Conservation (phyloP, 2,113 vertebrate genomes). For the Desmodus rotundus region DNA sequence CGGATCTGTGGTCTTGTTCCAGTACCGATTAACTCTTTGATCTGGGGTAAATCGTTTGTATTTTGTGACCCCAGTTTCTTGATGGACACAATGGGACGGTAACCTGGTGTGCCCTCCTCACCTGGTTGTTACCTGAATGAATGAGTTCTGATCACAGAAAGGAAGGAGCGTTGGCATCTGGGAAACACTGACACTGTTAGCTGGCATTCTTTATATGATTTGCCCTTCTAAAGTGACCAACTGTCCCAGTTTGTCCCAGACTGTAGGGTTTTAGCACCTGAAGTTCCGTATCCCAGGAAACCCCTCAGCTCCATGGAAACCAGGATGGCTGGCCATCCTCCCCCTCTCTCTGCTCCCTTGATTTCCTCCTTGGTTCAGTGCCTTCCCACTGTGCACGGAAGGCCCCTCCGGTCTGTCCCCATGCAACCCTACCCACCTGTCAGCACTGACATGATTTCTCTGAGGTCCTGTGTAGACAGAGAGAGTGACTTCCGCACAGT, state of each 20-base stretch:
- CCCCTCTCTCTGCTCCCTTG: neutral
- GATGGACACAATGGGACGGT: neutral
- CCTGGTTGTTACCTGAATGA: neutral
- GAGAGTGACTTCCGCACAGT: neutral
- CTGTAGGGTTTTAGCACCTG: neutral
- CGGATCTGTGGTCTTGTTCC: neutral
- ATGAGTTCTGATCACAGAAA: neutral
- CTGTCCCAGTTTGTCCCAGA: neutral
- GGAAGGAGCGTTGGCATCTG: neutral
- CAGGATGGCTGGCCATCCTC: too few species aligned
- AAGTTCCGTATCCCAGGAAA: neutral
- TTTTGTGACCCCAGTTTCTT: neutral
- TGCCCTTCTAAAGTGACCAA: neutral
- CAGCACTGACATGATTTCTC: neutral
- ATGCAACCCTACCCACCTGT: neutral
- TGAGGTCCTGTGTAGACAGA: neutral
- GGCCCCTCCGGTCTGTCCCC: neutral
- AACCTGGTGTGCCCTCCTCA: neutral
- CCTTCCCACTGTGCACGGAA: neutral
- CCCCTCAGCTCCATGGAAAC: neutral
- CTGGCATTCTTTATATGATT: neutral
- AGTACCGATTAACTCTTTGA: neutral
- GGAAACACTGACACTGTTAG: neutral
- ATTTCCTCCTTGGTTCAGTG: neutral
- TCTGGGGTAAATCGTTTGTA: neutral